phyloP scores from a whole-genome alignment of 92 coral and sea anemone species.

The Umimayanthus kanabou region DNA sequence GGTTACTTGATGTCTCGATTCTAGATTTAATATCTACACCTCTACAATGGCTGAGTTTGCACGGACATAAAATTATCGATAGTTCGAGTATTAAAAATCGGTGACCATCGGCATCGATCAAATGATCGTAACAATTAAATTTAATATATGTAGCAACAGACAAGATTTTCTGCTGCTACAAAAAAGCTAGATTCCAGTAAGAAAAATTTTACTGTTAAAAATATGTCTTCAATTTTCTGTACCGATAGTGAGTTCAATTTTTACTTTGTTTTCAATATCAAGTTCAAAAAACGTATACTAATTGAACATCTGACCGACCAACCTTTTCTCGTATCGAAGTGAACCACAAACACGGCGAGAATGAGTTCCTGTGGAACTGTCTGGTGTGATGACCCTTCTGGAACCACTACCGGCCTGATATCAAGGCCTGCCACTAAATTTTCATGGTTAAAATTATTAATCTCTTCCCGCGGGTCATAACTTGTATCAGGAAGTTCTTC shows the following conservation, averaged over 20 bases:
- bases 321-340: constrained; percentile 98
- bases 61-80: too few species aligned
- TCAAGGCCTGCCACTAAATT: constrained; percentile 39
- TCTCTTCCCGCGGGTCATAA: constrained; percentile 65
- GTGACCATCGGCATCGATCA: too few species aligned
- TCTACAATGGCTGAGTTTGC: too few species aligned
- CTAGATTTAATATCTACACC: too few species aligned
- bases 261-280: neutral
- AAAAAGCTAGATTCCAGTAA: too few species aligned
- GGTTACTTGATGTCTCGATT: too few species aligned
- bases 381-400: constrained; percentile 23
- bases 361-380: constrained; percentile 70
- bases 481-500: constrained; percentile 90
- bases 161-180: too few species aligned
- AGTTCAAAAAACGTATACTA: too few species aligned
- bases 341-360: constrained; percentile 91
- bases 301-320: neutral
- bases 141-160: too few species aligned
- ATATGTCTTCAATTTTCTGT: neutral
- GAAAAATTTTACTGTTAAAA: neutral
- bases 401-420: constrained; percentile 19
- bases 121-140: too few species aligned
- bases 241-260: neutral
- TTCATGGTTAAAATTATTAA: constrained; percentile 43
- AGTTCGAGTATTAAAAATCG: too few species aligned